Evolutionary conservation across 2,797 vertebrate genomes (phyloP).

Genomic region (Cuculus canorus): DNA sequence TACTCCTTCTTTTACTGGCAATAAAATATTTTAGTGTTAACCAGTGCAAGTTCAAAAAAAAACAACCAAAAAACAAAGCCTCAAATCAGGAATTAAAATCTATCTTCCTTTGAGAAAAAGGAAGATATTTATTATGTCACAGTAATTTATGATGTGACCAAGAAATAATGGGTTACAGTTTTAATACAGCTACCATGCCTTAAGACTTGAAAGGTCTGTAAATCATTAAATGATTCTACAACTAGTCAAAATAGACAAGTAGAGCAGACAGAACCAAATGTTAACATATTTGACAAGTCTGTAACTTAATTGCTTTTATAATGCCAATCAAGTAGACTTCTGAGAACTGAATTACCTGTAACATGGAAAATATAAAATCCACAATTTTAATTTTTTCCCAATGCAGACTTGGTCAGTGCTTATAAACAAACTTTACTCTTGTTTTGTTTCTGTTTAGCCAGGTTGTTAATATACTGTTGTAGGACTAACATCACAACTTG

Average conservation of each 20-base stretch:
- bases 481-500: neutral
- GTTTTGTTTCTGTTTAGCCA: conserved; percentile 16
- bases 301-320: conserved; percentile 81
- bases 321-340: conserved; percentile 81
- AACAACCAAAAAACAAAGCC: neutral
- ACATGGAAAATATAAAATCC: conserved; percentile 71
- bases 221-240: conserved; percentile 75
- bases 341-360: conserved; percentile 72
- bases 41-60: neutral
- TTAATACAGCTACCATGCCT: conserved; percentile 61
- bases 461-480: neutral
- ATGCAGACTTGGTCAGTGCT: conserved; percentile 46
- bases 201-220: conserved; percentile 74
- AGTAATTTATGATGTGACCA: conserved; percentile 59
- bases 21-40: conserved; percentile 26
- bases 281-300: conserved; percentile 78
- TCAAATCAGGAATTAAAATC: conserved; percentile 12
- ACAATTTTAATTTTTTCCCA: conserved; percentile 45
- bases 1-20: neutral
- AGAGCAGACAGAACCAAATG: conserved; percentile 67
- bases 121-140: conserved; percentile 63
- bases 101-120: conserved; percentile 45
- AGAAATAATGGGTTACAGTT: conserved; percentile 60
- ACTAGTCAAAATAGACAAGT: conserved; percentile 76
- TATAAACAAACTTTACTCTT: neutral